A percentile compares a stretch with the other conserved stretches of the same genome.
Evolutionary conservation across 2,797 vertebrate genomes (phyloP).

Genomic region (Decapterus maruadsi): DNA sequence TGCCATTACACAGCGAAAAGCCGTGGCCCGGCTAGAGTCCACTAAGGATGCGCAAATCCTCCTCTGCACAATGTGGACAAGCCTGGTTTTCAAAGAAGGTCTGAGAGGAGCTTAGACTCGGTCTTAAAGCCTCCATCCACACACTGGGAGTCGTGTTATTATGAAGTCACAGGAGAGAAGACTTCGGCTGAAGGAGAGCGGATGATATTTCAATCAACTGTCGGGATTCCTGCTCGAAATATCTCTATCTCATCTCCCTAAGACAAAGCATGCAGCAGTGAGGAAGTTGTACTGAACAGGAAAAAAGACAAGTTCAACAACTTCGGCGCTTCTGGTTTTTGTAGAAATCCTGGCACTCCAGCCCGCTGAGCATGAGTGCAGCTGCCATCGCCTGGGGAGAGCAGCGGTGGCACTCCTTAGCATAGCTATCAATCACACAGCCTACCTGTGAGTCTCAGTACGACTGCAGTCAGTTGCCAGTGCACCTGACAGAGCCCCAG

Average conservation of each 20-base stretch:
- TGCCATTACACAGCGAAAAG: constrained; percentile 29
- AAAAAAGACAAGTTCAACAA: constrained; percentile 24
- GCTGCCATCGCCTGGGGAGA: constrained; percentile 57
- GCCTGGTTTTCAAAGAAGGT: constrained; percentile 37
- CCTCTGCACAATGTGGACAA: constrained; percentile 36
- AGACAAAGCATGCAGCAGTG: not conserved
- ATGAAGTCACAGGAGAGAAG: not conserved
- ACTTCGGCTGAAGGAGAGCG: not conserved
- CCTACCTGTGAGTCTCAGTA: constrained; percentile 48
- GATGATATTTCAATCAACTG: not conserved
- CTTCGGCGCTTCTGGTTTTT: constrained; percentile 44
- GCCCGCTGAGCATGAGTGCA: constrained; percentile 56
- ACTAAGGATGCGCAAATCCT: constrained; percentile 61
- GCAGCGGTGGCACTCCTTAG: constrained; percentile 43
- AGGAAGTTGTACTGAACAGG: constrained; percentile 16
- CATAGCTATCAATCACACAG: constrained; percentile 71
- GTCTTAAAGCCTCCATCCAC: constrained; percentile 44
- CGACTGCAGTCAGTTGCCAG: constrained; percentile 15
- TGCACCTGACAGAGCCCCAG: constrained; percentile 42
- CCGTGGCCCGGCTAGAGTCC: constrained; percentile 17
- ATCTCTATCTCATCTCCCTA: not conserved
- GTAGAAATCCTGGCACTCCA: constrained; percentile 36
- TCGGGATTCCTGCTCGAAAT: constrained; percentile 9
- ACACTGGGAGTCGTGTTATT: constrained; percentile 34
- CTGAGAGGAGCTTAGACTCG: constrained; percentile 14